Evolutionary conservation across 2,797 vertebrate genomes (phyloP).

Genomic region (Esox masquinongy): DNA sequence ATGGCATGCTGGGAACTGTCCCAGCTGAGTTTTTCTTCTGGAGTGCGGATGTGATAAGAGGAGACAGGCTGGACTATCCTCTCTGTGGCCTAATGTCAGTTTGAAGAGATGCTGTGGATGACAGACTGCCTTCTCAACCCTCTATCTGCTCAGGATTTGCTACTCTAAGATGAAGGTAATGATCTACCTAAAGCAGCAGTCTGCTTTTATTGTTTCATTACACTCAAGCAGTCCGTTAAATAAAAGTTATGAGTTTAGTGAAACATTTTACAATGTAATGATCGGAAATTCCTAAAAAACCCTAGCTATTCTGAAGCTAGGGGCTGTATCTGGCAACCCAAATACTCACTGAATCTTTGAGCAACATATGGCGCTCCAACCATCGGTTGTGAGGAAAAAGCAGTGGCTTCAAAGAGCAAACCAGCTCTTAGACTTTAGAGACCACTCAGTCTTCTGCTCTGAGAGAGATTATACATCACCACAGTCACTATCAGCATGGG

Average conservation of each 20-base stretch:
- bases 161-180: too few species aligned
- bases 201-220: not conserved
- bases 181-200: too few species aligned
- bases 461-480: conserved; percentile 24
- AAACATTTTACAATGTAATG: not conserved
- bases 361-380: not conserved
- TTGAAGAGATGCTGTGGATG: conserved; percentile 28
- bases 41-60: conserved; percentile 51
- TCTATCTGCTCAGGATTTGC: not conserved
- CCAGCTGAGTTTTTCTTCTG: conserved; percentile 45
- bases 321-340: not conserved
- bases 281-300: not conserved
- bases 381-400: not conserved
- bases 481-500: conserved; percentile 10
- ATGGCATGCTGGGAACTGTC: conserved; percentile 30
- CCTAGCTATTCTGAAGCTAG: not conserved
- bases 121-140: conserved; percentile 6
- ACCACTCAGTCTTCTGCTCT: conserved; percentile 25
- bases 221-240: not conserved
- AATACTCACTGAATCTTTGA: not conserved
- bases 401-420: not conserved
- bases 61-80: conserved; percentile 38
- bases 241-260: too few species aligned
- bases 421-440: conserved; percentile 12
- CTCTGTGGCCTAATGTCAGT: conserved; percentile 32